Evolutionary conservation across 2,888 invertebrate species (phyloP).

Genomic region (Pterostichus niger): DNA sequence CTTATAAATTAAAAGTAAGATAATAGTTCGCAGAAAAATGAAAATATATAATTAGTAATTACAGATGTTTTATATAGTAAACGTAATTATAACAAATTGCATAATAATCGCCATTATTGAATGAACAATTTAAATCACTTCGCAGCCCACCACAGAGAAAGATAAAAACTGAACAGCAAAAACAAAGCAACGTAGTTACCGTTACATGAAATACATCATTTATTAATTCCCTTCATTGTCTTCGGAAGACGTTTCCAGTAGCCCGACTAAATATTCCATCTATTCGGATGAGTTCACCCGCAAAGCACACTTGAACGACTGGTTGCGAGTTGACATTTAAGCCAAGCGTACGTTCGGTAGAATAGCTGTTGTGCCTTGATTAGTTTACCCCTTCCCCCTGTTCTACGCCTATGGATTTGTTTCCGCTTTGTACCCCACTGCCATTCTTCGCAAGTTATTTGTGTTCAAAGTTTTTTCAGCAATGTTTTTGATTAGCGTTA

Average conservation of each 20-base stretch:
- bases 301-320: slow-evolving; percentile 10
- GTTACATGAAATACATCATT: slow-evolving; percentile 60
- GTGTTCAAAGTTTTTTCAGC: not conserved
- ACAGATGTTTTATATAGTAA: not conserved
- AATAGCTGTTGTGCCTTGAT: slow-evolving; percentile 43
- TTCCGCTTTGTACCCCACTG: slow-evolving; percentile 36
- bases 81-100: not conserved
- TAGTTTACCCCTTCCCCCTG: slow-evolving; percentile 38
- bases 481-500: too few relatives aligned
- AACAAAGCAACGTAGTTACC: slow-evolving; percentile 56
- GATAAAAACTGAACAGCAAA: slow-evolving; percentile 43
- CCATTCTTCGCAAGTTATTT: slow-evolving; percentile 29
- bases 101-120: slow-evolving; percentile 17
- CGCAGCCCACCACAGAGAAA: slow-evolving; percentile 10
- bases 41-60: too few relatives aligned
- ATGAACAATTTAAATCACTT: slow-evolving; percentile 22
- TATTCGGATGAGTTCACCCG: not conserved
- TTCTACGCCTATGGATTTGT: slow-evolving; percentile 37
- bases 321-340: slow-evolving; percentile 61
- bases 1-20: too few relatives aligned
- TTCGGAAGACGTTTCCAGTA: slow-evolving; percentile 49
- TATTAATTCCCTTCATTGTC: slow-evolving; percentile 58
- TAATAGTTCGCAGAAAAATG: too few relatives aligned
- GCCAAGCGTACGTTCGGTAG: slow-evolving; percentile 39
- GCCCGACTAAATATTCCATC: slow-evolving; percentile 4